These are phyloP conservation scores for Leucania comma DNA, from an alignment of 2,888 invertebrate species.

Conservation along the genomic window DNA sequence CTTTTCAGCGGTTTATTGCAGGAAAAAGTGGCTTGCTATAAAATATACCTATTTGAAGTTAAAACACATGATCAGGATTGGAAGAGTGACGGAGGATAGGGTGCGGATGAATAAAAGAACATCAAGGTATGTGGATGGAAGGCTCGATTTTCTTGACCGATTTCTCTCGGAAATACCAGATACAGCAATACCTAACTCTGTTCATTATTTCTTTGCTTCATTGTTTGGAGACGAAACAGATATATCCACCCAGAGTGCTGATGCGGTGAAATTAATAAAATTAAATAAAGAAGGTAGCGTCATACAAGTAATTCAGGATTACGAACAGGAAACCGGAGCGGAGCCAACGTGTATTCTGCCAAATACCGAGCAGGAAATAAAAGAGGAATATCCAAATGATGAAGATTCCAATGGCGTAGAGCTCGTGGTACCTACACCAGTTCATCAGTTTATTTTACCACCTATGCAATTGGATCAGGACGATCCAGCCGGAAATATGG, in stretches of 20 bases:
- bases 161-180: constrained; percentile 14
- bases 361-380: constrained; percentile 6
- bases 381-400: neutral
- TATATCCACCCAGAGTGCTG: neutral
- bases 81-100: constrained; percentile 16
- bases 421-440: neutral
- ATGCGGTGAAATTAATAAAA: constrained; percentile 17
- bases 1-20: constrained; percentile 28
- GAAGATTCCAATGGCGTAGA: constrained; percentile 2
- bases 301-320: constrained; percentile 18
- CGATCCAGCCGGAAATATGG: neutral
- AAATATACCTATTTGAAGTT: constrained; percentile 29
- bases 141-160: constrained; percentile 39
- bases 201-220: constrained; percentile 5
- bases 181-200: neutral
- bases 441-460: constrained; percentile 15
- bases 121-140: constrained; percentile 37
- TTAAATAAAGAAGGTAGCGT: constrained; percentile 7
- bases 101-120: constrained; percentile 9
- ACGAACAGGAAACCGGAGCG: neutral
- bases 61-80: constrained; percentile 16
- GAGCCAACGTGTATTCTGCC: constrained; percentile 42
- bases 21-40: constrained; percentile 18
- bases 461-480: neutral
- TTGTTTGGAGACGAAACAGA: neutral